Evolutionary conservation across 2,888 invertebrate genomes (phyloP).

Genomic region (Congeria kusceri): DNA sequence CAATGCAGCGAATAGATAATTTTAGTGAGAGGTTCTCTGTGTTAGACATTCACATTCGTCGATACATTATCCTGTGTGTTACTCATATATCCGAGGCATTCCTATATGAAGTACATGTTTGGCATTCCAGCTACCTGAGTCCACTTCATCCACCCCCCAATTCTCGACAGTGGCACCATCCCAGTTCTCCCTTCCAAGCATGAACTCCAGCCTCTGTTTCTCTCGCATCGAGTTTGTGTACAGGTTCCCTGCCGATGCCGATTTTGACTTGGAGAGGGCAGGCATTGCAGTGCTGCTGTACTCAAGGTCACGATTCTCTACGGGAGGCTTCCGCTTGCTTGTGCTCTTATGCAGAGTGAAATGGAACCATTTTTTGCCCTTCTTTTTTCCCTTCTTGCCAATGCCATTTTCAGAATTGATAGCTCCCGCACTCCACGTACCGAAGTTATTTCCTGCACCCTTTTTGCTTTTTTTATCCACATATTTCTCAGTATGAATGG

Average conservation of each 20-base stretch:
- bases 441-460: slow-evolving; percentile 26
- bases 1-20: too few relatives aligned
- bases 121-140: slow-evolving; percentile 25
- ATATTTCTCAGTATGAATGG: too few relatives aligned
- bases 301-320: slow-evolving; percentile 47
- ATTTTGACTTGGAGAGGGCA: background rate
- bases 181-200: background rate
- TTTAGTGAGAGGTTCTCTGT: too few relatives aligned
- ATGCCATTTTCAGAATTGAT: slow-evolving; percentile 4
- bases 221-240: slow-evolving; percentile 26
- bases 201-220: slow-evolving; percentile 4
- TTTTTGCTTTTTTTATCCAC: too few relatives aligned
- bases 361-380: slow-evolving; percentile 62
- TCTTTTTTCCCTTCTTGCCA: slow-evolving; percentile 28
- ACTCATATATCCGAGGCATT: too few relatives aligned
- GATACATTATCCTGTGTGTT: too few relatives aligned
- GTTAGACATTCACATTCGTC: too few relatives aligned
- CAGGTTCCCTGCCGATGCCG: slow-evolving; percentile 27
- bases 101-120: background rate
- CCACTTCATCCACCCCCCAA: slow-evolving; percentile 21
- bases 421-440: slow-evolving; percentile 57
- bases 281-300: slow-evolving; percentile 45
- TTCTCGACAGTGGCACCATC: background rate
- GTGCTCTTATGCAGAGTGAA: slow-evolving; percentile 45
- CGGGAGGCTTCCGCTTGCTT: slow-evolving; percentile 27